Evolutionary conservation across 2,888 invertebrate species (phyloP).

Genomic region (Gastrophysa polygoni): DNA sequence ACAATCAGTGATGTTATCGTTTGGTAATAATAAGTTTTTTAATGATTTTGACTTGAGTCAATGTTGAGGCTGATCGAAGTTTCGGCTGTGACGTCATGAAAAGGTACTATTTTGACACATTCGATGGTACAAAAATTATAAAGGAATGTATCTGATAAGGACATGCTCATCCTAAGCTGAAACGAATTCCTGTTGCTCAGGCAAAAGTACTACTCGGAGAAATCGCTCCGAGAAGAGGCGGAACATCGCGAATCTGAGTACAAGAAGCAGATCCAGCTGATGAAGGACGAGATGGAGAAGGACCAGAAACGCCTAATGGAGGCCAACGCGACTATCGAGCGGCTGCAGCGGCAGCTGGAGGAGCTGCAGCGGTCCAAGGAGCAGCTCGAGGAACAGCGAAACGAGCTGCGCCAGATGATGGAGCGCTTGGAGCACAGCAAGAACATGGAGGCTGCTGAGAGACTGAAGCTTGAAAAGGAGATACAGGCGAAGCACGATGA

Average conservation of each 20-base stretch:
- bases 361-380: conserved; percentile 89
- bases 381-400: conserved; percentile 83
- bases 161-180: too few species aligned
- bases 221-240: conserved; percentile 90
- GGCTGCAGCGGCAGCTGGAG: conserved; percentile 86
- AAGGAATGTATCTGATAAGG: too few species aligned
- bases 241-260: conserved; percentile 95
- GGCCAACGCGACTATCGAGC: conserved; percentile 80
- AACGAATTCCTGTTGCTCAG: too few species aligned
- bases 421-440: conserved; percentile 87
- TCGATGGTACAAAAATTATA: too few species aligned
- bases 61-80: too few species aligned
- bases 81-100: too few species aligned
- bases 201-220: conserved; percentile 88
- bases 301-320: conserved; percentile 74
- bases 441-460: conserved; percentile 85
- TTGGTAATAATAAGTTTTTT: too few species aligned
- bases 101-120: too few species aligned
- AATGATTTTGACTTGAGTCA: too few species aligned
- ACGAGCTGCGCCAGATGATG: conserved; percentile 87
- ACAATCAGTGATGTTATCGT: too few species aligned
- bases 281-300: conserved; percentile 93
- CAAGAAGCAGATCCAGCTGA: conserved; percentile 84
- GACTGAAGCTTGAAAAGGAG: conserved; percentile 84
- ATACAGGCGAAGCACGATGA: conserved; percentile 78